Base-by-base conservation (phyloP, 92 coral and sea anemone species). In the Palythoa heliodiscus region DNA sequence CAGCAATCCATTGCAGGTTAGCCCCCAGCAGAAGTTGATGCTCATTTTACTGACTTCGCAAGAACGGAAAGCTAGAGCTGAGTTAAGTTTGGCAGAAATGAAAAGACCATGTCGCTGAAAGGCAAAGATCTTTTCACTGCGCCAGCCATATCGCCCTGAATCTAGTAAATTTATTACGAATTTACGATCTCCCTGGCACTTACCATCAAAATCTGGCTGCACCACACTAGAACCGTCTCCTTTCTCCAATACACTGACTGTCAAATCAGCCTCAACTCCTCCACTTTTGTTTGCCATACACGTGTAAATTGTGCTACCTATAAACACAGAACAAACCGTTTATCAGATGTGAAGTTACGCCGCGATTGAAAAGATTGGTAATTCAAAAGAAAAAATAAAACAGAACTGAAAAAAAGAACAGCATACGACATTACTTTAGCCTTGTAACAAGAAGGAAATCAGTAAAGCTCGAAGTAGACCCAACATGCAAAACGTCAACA, bases 241-340 rank as follows among this genome's bases (percentile, higher is more conserved):
- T 72, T 91, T 84, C 66, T 95, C 95, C 75, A 96, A 73, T 12
- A 96, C 99, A 94, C 95, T 92, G 82, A 96, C 99, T 10, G 99
- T 96, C 38, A 96, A 83, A 74, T 96, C 99, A 16, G 99, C 99
- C 69, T 96, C 97, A 1, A 92, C 93, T 8, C 99, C 99, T 11
- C 98, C 99, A 83, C 87, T 92, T 87, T 96, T 96, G 89, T 91
- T 96, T 75, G 89, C 58, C 99, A 96, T 96, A 75, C 99, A 96
- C 12, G 99, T 96, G 88, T 96, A 96, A 0, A 93, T 94, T 48
- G 98, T 94, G 12, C 88, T 63, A 4, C 99, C 99, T 94, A 85
- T 52, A 11, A 69, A 69, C 47, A 25, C 35, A 35, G 37, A 14
- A 14, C 64, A 57, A 57, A 14, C 11, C 64, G n/a, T 43, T 43